Evolutionary conservation across 2,888 invertebrate genomes (phyloP).

Genomic region (Julus scanicus): DNA sequence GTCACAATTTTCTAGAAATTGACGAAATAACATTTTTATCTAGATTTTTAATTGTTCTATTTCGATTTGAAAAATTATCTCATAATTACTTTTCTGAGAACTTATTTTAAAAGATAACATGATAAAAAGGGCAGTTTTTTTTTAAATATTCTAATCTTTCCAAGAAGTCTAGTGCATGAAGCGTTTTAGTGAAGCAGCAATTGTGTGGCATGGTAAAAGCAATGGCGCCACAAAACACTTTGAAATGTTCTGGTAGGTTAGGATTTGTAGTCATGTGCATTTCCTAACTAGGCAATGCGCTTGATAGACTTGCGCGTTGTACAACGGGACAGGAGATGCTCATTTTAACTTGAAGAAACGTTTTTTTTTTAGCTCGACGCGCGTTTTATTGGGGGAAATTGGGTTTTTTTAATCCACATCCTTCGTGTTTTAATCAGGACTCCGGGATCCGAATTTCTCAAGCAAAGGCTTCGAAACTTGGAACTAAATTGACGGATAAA

Average conservation of each 20-base stretch:
- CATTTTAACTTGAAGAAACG: neutral
- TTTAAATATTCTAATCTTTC: no score
- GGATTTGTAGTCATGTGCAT: neutral
- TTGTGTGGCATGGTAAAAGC: neutral
- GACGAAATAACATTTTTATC: no score
- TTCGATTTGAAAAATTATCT: no score
- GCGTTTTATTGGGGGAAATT: neutral
- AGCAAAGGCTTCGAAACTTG: neutral
- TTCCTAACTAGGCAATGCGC: neutral
- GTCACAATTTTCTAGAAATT: no score
- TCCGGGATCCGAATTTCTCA: neutral
- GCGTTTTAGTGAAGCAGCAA: neutral
- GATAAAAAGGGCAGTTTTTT: no score
- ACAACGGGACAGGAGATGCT: neutral
- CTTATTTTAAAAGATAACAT: no score
- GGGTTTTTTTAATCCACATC: neutral
- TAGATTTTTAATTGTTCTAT: no score
- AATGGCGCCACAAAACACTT: neutral
- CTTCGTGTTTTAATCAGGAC: neutral
- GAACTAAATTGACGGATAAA: neutral
- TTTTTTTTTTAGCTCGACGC: neutral
- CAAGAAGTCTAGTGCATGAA: neutral
- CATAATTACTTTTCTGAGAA: no score
- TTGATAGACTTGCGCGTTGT: neutral
- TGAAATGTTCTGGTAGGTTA: neutral